Evolutionary conservation across 2,888 invertebrate species (phyloP).

Genomic region (Serrognathus titanus): DNA sequence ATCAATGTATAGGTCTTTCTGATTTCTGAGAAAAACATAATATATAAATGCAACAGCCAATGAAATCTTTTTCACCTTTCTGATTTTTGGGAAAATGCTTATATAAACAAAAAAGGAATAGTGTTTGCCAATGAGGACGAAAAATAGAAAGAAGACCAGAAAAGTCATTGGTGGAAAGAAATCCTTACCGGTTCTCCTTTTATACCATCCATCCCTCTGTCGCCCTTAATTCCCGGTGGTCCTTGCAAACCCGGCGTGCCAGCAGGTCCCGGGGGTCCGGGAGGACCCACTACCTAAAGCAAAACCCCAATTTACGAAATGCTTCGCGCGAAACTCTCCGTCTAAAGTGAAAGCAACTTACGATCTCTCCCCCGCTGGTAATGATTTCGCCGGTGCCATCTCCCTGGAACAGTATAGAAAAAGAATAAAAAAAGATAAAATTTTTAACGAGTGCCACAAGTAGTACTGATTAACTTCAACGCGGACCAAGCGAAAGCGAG

Average conservation of each 20-base stretch:
- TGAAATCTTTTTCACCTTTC: too few species aligned
- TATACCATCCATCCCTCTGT: constrained; percentile 75
- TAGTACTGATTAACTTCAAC: too few species aligned
- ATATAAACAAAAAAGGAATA: constrained; percentile 1
- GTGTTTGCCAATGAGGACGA: background rate
- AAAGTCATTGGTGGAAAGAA: constrained; percentile 11
- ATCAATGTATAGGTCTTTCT: background rate
- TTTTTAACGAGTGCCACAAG: constrained; percentile 7
- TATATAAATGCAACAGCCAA: too few species aligned
- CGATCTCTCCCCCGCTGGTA: constrained; percentile 64
- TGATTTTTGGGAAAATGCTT: too few species aligned
- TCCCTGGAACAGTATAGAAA: constrained; percentile 62
- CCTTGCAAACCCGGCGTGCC: constrained; percentile 74
- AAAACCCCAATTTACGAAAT: background rate
- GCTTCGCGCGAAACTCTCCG: background rate
- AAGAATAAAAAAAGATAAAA: constrained; percentile 40
- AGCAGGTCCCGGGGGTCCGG: constrained; percentile 74
- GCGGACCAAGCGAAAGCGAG: constrained; percentile 4
- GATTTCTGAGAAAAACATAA: too few species aligned
- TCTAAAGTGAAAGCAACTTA: constrained; percentile 46
- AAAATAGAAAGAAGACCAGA: background rate
- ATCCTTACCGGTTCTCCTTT: constrained; percentile 77
- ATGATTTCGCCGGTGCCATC: constrained; percentile 76
- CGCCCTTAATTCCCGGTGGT: constrained; percentile 82
- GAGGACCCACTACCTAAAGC: constrained; percentile 58